Conservation (phyloP, 2,797 vertebrate genomes). For the Xyrichtys novacula region DNA sequence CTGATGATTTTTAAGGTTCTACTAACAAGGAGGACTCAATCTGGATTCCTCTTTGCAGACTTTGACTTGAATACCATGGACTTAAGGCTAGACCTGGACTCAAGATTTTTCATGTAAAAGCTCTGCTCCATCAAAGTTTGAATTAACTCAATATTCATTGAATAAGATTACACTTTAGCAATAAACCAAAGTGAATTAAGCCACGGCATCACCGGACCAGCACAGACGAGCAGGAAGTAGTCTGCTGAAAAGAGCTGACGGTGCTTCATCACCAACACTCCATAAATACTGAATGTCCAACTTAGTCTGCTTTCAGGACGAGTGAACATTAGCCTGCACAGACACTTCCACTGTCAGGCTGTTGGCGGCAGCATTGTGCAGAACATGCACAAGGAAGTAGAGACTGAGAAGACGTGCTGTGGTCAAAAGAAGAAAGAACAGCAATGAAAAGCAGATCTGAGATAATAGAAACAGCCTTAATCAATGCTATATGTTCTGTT, state of each 20-base stretch:
- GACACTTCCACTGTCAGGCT: conserved; percentile 42
- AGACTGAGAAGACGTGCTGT: conserved; percentile 21
- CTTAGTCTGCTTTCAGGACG: conserved; percentile 43
- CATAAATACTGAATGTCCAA: conserved; percentile 68
- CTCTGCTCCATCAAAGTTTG: not conserved
- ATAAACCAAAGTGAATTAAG: not conserved
- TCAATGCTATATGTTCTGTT: not conserved
- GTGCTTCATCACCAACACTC: conserved; percentile 51
- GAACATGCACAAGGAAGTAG: conserved; percentile 62
- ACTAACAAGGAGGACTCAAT: too few relatives aligned
- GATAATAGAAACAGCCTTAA: not conserved
- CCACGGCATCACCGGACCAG: not conserved
- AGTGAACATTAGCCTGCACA: conserved; percentile 48
- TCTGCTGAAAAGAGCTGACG: conserved; percentile 45
- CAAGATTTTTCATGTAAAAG: too few relatives aligned
- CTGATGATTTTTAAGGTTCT: too few relatives aligned
- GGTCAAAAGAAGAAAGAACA: conserved; percentile 24
- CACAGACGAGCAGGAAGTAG: conserved; percentile 17
- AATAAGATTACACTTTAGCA: not conserved
- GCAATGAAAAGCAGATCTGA: not conserved
- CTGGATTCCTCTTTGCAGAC: too few relatives aligned
- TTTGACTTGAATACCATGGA: too few relatives aligned
- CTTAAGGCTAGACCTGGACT: too few relatives aligned
- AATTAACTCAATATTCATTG: not conserved
- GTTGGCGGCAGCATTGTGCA: conserved; percentile 34